Percentiles rank a stretch among this genome's conserved stretches.
phyloP scores from a whole-genome alignment of 2,113 vertebrate genomes.

The Eclectus roratus region DNA sequence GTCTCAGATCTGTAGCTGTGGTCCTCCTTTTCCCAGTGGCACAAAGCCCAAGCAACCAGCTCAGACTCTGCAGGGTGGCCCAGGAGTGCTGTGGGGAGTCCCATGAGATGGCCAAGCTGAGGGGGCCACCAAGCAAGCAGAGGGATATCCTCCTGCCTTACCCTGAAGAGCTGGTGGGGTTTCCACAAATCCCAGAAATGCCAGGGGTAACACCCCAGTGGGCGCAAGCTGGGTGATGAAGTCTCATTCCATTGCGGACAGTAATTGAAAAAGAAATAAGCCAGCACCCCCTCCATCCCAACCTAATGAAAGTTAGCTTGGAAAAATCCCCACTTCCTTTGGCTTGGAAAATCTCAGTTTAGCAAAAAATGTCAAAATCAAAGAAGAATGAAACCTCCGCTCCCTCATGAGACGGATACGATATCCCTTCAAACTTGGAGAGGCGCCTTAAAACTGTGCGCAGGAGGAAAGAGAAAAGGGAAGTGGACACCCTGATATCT shows the following conservation, averaged over 20 bases:
- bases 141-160: neutral
- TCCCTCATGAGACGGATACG: neutral
- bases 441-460: neutral
- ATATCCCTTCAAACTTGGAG: neutral
- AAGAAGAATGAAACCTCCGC: neutral
- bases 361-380: neutral
- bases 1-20: neutral
- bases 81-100: neutral
- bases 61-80: neutral
- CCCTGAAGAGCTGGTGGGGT: neutral
- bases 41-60: fast-evolving
- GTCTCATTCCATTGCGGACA: neutral
- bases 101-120: fast-evolving
- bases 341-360: neutral
- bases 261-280: neutral
- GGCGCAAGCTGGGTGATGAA: neutral
- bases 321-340: neutral
- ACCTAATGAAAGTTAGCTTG: neutral
- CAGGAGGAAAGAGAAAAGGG: neutral
- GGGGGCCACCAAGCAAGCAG: fast-evolving
- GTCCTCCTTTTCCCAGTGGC: fast-evolving
- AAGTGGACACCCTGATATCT: neutral
- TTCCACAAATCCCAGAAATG: neutral
- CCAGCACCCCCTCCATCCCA: neutral
- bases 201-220: fast-evolving